These are phyloP conservation scores for Leptinotarsa texana DNA, from an alignment of 1,140 invertebrate species.

Conservation along the genomic window DNA sequence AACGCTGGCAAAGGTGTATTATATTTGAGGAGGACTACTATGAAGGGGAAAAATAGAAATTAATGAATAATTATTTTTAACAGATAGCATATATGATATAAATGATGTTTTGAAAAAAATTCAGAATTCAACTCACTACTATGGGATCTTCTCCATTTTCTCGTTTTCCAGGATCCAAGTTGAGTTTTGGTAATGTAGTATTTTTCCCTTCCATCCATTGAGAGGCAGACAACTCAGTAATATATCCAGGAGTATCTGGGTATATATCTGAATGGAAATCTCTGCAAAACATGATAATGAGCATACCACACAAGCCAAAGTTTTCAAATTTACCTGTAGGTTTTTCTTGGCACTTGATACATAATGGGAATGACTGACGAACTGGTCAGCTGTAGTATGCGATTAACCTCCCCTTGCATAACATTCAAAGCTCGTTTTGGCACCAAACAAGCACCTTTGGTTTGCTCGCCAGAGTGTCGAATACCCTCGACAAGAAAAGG, in stretches of 20 bases:
- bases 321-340: constrained; percentile 46
- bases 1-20: too few relatives aligned
- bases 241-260: constrained; percentile 80
- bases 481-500: constrained; percentile 84
- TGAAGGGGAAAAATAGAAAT: too few relatives aligned
- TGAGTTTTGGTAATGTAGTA: constrained; percentile 74
- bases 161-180: constrained; percentile 74
- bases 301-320: background rate
- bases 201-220: constrained; percentile 80
- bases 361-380: constrained; percentile 87
- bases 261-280: constrained; percentile 93
- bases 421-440: constrained; percentile 90
- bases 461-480: constrained; percentile 82
- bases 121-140: constrained; percentile 58
- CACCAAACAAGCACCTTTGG: constrained; percentile 87
- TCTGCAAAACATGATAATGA: constrained; percentile 70
- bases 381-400: constrained; percentile 82
- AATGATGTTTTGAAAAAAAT: too few relatives aligned
- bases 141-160: constrained; percentile 64
- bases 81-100: too few relatives aligned
- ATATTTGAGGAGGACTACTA: too few relatives aligned
- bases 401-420: constrained; percentile 93
- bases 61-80: too few relatives aligned
- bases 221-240: constrained; percentile 73
- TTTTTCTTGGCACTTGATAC: constrained; percentile 90